These are phyloP conservation scores for Spicauda simplicius DNA, from an alignment of 2,888 invertebrate species.

Conservation along the genomic window DNA sequence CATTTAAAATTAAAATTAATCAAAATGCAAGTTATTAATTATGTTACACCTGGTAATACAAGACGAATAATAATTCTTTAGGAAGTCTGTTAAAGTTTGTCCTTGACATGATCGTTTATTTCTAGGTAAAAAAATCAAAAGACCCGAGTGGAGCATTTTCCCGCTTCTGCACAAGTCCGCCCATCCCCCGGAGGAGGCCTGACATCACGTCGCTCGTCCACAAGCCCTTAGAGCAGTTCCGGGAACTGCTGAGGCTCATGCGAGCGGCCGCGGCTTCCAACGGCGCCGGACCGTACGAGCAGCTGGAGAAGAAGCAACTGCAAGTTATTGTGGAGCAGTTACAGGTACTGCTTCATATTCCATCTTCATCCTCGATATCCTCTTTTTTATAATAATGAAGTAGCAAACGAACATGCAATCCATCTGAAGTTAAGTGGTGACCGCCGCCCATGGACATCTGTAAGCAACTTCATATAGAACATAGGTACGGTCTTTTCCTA, in stretches of 20 bases:
- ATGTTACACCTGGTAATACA: too few species aligned
- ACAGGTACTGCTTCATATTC: constrained; percentile 59
- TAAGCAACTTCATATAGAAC: too few species aligned
- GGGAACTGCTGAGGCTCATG: constrained; percentile 77
- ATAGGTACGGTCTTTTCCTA: too few species aligned
- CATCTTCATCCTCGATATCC: too few species aligned
- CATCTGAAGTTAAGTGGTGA: too few species aligned
- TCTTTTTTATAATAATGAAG: too few species aligned
- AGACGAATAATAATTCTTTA: too few species aligned
- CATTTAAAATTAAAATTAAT: too few species aligned
- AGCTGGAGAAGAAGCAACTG: constrained; percentile 76
- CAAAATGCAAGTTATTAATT: too few species aligned
- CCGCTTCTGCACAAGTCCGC: constrained; percentile 91
- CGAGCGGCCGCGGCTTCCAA: constrained; percentile 69
- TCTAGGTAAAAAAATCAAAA: constrained; percentile 87
- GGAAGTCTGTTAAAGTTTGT: not conserved
- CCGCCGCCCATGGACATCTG: too few species aligned
- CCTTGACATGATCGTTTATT: not conserved
- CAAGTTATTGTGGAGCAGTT: constrained; percentile 78
- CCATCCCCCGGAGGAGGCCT: constrained; percentile 91
- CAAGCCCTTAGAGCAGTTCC: constrained; percentile 91
- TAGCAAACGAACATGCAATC: too few species aligned
- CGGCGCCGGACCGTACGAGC: constrained; percentile 75
- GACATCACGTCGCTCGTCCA: constrained; percentile 94
- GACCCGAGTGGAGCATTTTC: constrained; percentile 92